These are phyloP conservation scores for Hormiphora californensis DNA, from an alignment of 37 sponge, comb jelly and placozoan species.

Conservation along the genomic window DNA sequence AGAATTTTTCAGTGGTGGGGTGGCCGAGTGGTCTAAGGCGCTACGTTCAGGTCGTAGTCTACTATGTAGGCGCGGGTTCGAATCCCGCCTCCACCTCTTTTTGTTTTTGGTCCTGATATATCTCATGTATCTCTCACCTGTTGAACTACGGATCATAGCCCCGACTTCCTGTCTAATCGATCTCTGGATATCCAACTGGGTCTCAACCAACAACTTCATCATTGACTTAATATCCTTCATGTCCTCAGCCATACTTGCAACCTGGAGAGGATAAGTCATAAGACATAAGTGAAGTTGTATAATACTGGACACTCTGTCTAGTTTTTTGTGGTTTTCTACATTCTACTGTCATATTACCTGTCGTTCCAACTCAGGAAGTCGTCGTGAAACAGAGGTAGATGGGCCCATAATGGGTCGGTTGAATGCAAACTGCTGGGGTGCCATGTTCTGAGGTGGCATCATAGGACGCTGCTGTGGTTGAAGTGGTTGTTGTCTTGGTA, in stretches of 20 bases:
- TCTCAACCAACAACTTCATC: constrained; percentile 73
- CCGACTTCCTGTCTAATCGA: constrained; percentile 82
- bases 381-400: neutral
- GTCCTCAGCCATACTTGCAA: constrained; percentile 62
- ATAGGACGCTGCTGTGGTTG: neutral
- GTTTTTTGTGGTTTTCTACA: too few relatives aligned
- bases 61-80: constrained; percentile 42
- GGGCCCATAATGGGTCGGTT: neutral
- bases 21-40: constrained; percentile 42
- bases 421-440: too few relatives aligned
- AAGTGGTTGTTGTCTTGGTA: neutral
- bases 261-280: constrained; percentile 43
- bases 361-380: constrained; percentile 34
- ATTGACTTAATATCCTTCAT: constrained; percentile 73
- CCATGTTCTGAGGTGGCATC: neutral
- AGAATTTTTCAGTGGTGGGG: neutral
- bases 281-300: neutral
- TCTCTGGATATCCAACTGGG: constrained; percentile 80
- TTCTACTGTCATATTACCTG: too few relatives aligned
- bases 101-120: neutral
- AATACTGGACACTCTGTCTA: too few relatives aligned
- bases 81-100: constrained; percentile 29
- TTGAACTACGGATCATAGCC: constrained; percentile 63
- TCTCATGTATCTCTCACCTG: neutral
- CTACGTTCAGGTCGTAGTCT: constrained; percentile 41